These are phyloP conservation scores for Drosophila tanythrix DNA, from an alignment of 2,888 invertebrate species.

Conservation along the genomic window DNA sequence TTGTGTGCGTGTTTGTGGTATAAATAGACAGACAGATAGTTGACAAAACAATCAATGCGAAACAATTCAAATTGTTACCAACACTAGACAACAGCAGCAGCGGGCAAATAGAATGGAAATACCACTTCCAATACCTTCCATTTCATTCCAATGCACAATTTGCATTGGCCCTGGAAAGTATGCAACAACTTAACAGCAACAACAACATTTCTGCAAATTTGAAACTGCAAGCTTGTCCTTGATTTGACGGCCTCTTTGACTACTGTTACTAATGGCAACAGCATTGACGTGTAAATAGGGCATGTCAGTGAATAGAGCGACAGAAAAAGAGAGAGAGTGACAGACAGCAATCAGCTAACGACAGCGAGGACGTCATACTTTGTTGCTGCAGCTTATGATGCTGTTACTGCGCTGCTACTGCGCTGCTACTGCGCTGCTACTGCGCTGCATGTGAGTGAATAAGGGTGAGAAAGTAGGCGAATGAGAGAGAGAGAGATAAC, in stretches of 20 bases:
- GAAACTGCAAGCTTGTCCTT: constrained; percentile 45
- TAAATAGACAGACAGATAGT: constrained; percentile 10
- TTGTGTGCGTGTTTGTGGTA: not conserved
- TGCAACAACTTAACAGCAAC: constrained; percentile 40
- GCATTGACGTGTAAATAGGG: constrained; percentile 14
- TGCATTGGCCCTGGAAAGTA: constrained; percentile 49
- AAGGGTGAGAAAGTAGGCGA: not conserved
- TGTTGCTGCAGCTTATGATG: constrained; percentile 6
- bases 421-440: constrained; percentile 24
- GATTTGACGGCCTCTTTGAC: constrained; percentile 22
- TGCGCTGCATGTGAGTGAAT: constrained; percentile 20
- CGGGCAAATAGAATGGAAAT: constrained; percentile 5
- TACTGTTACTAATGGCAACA: constrained; percentile 14
- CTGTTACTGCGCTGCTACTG: constrained; percentile 22
- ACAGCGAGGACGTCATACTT: constrained; percentile 40
- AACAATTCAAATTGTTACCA: constrained; percentile 20
- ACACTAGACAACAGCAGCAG: not conserved
- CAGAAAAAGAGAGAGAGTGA: not conserved
- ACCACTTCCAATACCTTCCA: constrained; percentile 4
- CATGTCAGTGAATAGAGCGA: not conserved
- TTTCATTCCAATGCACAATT: constrained; percentile 18
- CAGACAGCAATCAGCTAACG: constrained; percentile 19
- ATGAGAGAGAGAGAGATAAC: constrained; percentile 14
- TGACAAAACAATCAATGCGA: constrained; percentile 32
- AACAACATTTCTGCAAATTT: constrained; percentile 12